Conservation (phyloP, 2,888 invertebrate species). For the Zelleria hepariella region DNA sequence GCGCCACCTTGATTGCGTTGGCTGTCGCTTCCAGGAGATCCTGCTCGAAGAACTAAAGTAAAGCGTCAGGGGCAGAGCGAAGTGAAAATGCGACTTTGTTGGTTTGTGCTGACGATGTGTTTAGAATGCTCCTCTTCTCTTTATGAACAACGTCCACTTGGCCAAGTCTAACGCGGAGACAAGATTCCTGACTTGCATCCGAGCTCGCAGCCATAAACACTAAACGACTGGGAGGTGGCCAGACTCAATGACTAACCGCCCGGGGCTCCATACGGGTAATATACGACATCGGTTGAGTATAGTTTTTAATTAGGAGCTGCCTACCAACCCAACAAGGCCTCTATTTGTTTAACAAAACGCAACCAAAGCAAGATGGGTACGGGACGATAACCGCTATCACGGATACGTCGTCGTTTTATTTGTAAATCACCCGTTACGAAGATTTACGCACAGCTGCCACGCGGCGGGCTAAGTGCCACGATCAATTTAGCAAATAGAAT, state of each 20-base stretch:
- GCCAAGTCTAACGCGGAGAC: background rate
- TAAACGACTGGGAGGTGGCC: constrained; percentile 53
- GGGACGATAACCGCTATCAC: constrained; percentile 47
- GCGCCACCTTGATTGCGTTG: too few species aligned
- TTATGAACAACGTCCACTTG: background rate
- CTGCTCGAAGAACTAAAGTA: too few species aligned
- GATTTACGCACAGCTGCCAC: constrained; percentile 47
- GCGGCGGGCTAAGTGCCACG: constrained; percentile 42
- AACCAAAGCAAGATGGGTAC: constrained; percentile 45
- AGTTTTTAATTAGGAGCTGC: constrained; percentile 65
- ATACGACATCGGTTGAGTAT: constrained; percentile 52
- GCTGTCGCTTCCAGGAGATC: too few species aligned
- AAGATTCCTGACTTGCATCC: background rate
- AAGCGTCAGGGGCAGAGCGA: too few species aligned
- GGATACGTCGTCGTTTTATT: constrained; percentile 42
- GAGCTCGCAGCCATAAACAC: constrained; percentile 31
- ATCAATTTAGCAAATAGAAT: constrained; percentile 48
- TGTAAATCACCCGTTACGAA: constrained; percentile 47
- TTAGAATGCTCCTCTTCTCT: background rate
- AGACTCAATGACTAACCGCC: constrained; percentile 47
- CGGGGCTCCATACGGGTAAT: constrained; percentile 47
- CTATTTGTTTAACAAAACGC: constrained; percentile 61
- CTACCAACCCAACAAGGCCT: constrained; percentile 46
- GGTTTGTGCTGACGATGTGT: background rate
- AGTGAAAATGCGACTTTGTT: too few species aligned